Conservation (phyloP, 64 coral and sea anemone species). For the Anthopleura sola region DNA sequence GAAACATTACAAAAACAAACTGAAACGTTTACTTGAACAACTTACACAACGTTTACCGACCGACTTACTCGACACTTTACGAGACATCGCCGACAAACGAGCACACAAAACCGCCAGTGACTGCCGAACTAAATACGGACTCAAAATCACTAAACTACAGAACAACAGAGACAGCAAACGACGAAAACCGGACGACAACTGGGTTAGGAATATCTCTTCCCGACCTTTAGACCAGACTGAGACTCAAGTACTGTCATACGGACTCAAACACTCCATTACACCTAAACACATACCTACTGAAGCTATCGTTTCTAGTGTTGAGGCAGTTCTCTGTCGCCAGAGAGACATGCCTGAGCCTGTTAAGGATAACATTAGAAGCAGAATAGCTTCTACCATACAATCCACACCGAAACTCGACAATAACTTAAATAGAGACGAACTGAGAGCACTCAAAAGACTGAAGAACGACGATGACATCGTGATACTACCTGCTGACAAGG, state of each 20-base stretch:
- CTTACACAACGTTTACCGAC: constrained; percentile 20
- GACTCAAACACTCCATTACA: constrained; percentile 62
- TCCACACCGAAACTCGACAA: constrained; percentile 32
- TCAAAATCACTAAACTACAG: constrained; percentile 52
- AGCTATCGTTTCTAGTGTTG: constrained; percentile 58
- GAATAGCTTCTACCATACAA: constrained; percentile 57
- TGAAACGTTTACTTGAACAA: no score
- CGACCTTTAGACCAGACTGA: constrained; percentile 46
- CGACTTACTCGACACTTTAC: constrained; percentile 69
- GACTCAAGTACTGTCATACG: constrained; percentile 42
- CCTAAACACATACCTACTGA: constrained; percentile 47
- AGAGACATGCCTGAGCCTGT: constrained; percentile 19
- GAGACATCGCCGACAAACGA: constrained; percentile 53
- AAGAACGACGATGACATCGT: constrained; percentile 5
- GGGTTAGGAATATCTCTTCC: constrained; percentile 56
- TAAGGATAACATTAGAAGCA: constrained; percentile 60
- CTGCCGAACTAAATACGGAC: constrained; percentile 49
- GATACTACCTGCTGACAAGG: constrained; percentile 54
- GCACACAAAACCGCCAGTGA: constrained; percentile 40
- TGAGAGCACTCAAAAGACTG: constrained; percentile 27
- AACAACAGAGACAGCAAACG: constrained; percentile 30
- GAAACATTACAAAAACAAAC: no score
- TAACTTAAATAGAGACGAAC: constrained; percentile 55
- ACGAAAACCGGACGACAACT: constrained; percentile 46
- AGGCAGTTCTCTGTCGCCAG: constrained; percentile 33